Base-by-base conservation (phyloP, 2,113 vertebrate species). In the Cynopterus brachyotis region DNA sequence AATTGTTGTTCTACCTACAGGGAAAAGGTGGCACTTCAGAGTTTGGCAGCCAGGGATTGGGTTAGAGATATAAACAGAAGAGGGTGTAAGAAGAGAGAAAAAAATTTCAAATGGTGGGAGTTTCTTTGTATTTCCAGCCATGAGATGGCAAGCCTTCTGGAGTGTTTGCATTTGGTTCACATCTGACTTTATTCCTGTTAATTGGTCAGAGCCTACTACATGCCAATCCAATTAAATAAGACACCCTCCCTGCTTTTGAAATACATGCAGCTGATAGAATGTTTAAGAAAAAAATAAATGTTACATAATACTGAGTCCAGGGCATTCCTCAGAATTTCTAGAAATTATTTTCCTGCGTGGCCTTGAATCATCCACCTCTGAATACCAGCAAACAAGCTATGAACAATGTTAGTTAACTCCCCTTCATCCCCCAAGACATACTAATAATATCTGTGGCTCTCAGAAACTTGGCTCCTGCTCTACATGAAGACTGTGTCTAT, bases 221-320 rank as follows among this genome's bases (percentile, higher is more conserved):
- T 5, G 24, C n/a, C 69, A 66, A 35, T 53, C 26, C 57, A 62
- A 16, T 78, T 40, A 89, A 84, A 57, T 16, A 53, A 67, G 42
- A 67, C 57, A 69, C 17, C 26, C 53, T 81, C 40, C 45, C 42
- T 53, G 24, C 28, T 79, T 32, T 53, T 30, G 3, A 62, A 81
- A 96, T 19, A 69, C 28, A 24, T 11, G 70, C 3, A 90, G 45
- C 69, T 78, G 32, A 59, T 22, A 11, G 92, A 62, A 47, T 76
- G 69, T 32, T 37, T 57, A n/a, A 83, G 35, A 17, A 28, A 53
- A 88, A 90, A 20, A 91, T 69, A 90, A 20, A 91, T 69, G 72
- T 57, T 82, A 76, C 2, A 37, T 55, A 75, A 93, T 30, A 62
- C 47, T 28, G 60, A 89, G 37, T 50, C 67, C 37, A 83, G 67